phyloP scores from a whole-genome alignment of 1,140 invertebrate genomes.

The Drosophila mayri region DNA sequence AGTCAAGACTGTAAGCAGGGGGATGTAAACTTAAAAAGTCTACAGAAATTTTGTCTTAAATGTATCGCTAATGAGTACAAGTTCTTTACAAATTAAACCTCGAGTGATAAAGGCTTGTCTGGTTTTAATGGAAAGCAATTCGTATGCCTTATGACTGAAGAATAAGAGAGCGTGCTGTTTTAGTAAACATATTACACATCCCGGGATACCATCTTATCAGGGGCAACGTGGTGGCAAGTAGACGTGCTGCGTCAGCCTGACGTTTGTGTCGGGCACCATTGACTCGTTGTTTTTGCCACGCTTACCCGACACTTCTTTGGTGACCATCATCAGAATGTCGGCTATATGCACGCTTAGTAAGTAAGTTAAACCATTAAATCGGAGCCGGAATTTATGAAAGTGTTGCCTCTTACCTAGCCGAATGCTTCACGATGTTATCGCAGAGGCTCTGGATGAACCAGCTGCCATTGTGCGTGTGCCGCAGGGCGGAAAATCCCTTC shows the following conservation, averaged over 20 bases:
- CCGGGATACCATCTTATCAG: not conserved
- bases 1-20: too few relatives aligned
- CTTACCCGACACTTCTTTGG: constrained; percentile 47
- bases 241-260: constrained; percentile 52
- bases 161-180: not conserved
- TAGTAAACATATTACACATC: not conserved
- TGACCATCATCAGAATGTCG: constrained; percentile 70
- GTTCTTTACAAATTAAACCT: not conserved
- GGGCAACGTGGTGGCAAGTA: constrained; percentile 76
- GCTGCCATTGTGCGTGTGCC: constrained; percentile 70
- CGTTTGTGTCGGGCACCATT: constrained; percentile 54
- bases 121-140: not conserved
- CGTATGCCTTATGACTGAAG: not conserved
- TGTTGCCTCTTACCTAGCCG: constrained; percentile 43
- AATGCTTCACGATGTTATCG: constrained; percentile 45
- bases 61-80: not conserved
- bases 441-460: constrained; percentile 82
- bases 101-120: not conserved
- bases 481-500: constrained; percentile 61
- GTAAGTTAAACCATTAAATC: not conserved
- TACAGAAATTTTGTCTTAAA: not conserved
- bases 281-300: constrained; percentile 62
- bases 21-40: too few relatives aligned
- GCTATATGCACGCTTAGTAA: constrained; percentile 58
- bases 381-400: not conserved